A percentile compares a stretch with the other conserved stretches of the same genome.
Conservation (phyloP, 2,113 vertebrate genomes). For the Atlantisia rogersi region DNA sequence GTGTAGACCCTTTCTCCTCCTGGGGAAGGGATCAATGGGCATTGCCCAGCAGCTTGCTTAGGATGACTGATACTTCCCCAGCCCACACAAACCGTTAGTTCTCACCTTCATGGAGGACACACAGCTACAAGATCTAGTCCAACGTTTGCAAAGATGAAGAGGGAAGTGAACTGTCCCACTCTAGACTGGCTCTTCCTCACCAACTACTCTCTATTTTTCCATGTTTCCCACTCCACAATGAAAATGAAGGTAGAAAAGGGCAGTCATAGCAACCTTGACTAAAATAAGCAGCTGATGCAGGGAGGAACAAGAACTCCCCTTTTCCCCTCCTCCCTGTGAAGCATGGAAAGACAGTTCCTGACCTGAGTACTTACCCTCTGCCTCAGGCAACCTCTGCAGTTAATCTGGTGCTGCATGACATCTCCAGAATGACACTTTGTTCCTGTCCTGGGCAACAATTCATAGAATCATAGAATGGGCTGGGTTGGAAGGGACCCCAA, state of each 20-base stretch:
- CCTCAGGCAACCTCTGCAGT: conserved; percentile 80
- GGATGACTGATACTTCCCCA: conserved; percentile 71
- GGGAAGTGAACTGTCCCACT: not conserved
- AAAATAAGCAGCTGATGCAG: not conserved
- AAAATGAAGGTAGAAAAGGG: conserved; percentile 51
- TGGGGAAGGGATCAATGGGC: not conserved
- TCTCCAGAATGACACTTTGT: not conserved
- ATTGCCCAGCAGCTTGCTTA: conserved; percentile 64
- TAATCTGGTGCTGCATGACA: conserved; percentile 56
- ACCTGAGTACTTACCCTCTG: conserved; percentile 60
- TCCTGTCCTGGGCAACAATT: not conserved
- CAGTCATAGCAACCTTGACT: conserved; percentile 46
- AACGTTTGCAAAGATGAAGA: conserved; percentile 42
- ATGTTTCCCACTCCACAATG: conserved; percentile 57
- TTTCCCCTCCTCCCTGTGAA: conserved; percentile 71
- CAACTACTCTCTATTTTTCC: conserved; percentile 65
- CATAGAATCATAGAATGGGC: too few relatives aligned
- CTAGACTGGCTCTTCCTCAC: conserved; percentile 57
- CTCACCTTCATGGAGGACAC: conserved; percentile 70
- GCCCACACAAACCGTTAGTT: conserved; percentile 75
- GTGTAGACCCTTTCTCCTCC: not conserved
- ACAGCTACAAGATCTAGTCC: conserved; percentile 76
- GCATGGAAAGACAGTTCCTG: conserved; percentile 56
- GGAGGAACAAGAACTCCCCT: conserved; percentile 62
- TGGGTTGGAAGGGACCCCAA: too few relatives aligned